Conservation (phyloP, 2,888 invertebrate genomes). For the Athrips mouffetella region DNA sequence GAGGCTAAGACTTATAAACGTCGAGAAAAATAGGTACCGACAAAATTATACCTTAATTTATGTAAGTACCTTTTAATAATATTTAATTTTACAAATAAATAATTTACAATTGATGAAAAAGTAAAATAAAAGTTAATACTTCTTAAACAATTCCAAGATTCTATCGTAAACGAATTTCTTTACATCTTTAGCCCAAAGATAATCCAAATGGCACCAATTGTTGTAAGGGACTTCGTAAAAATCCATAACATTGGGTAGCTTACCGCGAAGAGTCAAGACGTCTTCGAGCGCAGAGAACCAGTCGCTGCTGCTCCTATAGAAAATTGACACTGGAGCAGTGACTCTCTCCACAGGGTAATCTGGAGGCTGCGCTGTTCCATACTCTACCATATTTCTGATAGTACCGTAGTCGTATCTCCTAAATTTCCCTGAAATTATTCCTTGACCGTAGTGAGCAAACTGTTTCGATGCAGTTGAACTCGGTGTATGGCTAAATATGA, state of each 20-base stretch:
- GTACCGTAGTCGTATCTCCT: slow-evolving; percentile 50
- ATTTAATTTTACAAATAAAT: too few species aligned
- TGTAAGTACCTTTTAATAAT: too few species aligned
- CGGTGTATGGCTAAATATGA: slow-evolving; percentile 73
- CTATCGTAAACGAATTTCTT: slow-evolving; percentile 26
- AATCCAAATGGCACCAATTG: slow-evolving; percentile 63
- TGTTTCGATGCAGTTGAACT: slow-evolving; percentile 76
- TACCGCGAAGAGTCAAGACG: slow-evolving; percentile 68
- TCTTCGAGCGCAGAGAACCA: slow-evolving; percentile 80
- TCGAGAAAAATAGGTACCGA: too few species aligned
- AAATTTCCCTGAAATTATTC: slow-evolving; percentile 46
- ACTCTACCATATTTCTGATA: slow-evolving; percentile 40
- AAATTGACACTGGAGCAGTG: slow-evolving; percentile 49
- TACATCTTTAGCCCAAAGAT: slow-evolving; percentile 51
- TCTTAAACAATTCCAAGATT: slow-evolving; percentile 13
- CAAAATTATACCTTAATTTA: too few species aligned
- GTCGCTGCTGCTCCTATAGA: slow-evolving; percentile 74
- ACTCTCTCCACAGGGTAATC: slow-evolving; percentile 46
- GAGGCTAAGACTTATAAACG: too few species aligned
- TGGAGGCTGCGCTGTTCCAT: slow-evolving; percentile 46
- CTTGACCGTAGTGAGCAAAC: slow-evolving; percentile 75
- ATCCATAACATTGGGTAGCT: slow-evolving; percentile 74
- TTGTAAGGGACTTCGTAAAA: slow-evolving; percentile 75
- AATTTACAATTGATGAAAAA: background rate
- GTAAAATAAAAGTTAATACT: background rate